Base-by-base conservation (phyloP, 2,113 vertebrate species). In the Saccopteryx bilineata region DNA sequence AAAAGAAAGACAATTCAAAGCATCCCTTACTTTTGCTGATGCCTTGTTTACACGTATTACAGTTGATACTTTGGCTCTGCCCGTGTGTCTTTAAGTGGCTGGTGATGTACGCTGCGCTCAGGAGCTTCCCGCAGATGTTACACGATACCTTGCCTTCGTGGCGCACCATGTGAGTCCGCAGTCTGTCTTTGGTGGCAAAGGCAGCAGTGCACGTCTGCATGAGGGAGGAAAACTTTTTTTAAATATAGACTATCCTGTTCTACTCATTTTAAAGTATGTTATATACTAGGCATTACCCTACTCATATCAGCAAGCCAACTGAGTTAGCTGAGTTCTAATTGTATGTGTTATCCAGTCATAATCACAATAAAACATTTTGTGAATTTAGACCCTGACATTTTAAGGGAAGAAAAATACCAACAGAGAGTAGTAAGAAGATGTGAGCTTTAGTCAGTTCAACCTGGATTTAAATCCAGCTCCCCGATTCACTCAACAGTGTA, bases 11-110 rank as follows among this genome's bases (percentile, higher is more conserved):
- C 5, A 79, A 50, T 93, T 90, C 87, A 92, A 98, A 98, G 56
- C 69, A 94, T 94, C 97, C 98, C 98, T 97, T 98, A 99, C 99
- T 98, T 99, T 99, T 98, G 95, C 98, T 98, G 98, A 97, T 99
- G 99, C 99, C 99, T 99, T 99, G 99, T 98, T 99, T 99, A 98
- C 99, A 99, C 87, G 98, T 99, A 98, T 98, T 99, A 98, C 99
- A 99, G 98, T 99, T 99, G 98, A 99, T 99, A 96, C 98, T 99
- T 98, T 99, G 99, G 98, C 99, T 99, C 98, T 99, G 99, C 94
- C 99, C 99, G 48, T 99, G 99, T 63, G 99, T 99, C 99, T 99
- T 99, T 98, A 99, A 99, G 98, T 99, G 99, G 99, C 99, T 99
- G 98, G 99, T 99, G 98, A 99, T 99, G 98, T 99, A 99, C 61